phyloP scores from a whole-genome alignment of 2,113 vertebrate species.

The Chinchilla lanigera region DNA sequence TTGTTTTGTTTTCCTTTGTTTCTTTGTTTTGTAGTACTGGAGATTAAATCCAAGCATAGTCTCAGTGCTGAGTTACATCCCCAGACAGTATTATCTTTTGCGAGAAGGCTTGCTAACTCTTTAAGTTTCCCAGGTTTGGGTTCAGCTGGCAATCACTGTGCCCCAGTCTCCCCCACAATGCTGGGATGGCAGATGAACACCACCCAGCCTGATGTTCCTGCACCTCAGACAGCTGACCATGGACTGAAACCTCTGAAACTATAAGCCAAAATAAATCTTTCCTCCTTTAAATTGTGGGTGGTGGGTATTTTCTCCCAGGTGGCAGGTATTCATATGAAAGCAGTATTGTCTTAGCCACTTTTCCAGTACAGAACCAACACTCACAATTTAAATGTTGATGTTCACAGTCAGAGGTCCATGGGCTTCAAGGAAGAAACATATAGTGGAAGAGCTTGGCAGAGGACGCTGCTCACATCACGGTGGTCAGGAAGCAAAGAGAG shows the following conservation, averaged over 20 bases:
- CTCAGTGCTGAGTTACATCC: background rate
- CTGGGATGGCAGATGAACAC: background rate
- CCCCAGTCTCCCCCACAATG: background rate
- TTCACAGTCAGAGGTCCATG: background rate
- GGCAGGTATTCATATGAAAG: background rate
- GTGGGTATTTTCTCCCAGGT: background rate
- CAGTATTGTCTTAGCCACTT: background rate
- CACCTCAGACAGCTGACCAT: background rate
- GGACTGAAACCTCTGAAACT: background rate
- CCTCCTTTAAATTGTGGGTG: background rate
- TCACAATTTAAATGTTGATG: background rate
- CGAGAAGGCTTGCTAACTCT: background rate
- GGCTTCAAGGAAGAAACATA: background rate
- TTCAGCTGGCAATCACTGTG: background rate
- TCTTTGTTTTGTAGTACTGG: background rate
- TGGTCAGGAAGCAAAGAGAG: background rate
- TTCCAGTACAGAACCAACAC: background rate
- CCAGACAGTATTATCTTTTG: background rate
- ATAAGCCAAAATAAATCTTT: background rate
- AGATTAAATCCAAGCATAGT: background rate
- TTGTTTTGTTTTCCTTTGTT: background rate
- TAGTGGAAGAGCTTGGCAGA: background rate
- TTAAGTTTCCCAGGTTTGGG: background rate
- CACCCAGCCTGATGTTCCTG: background rate
- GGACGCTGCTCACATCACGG: background rate